phyloP scores from a whole-genome alignment of 1,140 invertebrate species.

The Nasonia giraulti region DNA sequence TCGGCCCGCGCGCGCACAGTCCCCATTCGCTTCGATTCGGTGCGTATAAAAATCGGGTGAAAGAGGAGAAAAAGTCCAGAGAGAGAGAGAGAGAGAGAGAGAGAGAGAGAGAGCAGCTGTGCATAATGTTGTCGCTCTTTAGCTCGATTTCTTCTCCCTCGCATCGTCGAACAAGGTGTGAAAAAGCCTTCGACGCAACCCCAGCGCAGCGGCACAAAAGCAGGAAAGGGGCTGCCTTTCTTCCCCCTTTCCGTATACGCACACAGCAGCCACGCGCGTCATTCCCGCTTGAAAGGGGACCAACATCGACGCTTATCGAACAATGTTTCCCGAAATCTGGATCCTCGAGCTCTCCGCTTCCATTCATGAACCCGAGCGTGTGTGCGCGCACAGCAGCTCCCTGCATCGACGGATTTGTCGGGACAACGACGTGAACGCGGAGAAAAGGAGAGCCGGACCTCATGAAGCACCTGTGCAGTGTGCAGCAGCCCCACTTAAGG shows the following conservation, averaged over 20 bases:
- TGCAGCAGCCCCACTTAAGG: background rate
- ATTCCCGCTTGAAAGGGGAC: conserved; percentile 49
- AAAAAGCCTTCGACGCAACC: conserved; percentile 59
- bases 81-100: conserved; percentile 27
- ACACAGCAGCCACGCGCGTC: conserved; percentile 39
- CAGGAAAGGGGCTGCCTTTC: conserved; percentile 50
- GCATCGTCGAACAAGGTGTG: conserved; percentile 3
- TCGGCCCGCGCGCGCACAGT: background rate
- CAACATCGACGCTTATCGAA: conserved; percentile 22
- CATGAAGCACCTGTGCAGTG: conserved; percentile 22
- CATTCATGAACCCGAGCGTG: background rate
- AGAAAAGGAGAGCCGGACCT: background rate
- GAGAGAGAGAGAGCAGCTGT: conserved; percentile 51
- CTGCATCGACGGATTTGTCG: background rate
- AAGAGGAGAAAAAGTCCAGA: conserved; percentile 51
- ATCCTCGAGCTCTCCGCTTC: background rate
- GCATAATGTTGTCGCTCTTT: conserved; percentile 40
- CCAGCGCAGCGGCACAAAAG: background rate
- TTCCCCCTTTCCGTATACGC: background rate
- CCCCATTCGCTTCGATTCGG: background rate
- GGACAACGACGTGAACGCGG: conserved; percentile 7
- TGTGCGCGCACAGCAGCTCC: background rate
- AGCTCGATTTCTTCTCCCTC: conserved; percentile 13
- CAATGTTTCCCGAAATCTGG: conserved; percentile 65
- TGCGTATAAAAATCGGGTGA: background rate